Percentiles rank a stretch among this genome's conserved stretches.
Evolutionary conservation across 2,888 invertebrate species (phyloP).

Genomic region (Eilema sororculum): DNA sequence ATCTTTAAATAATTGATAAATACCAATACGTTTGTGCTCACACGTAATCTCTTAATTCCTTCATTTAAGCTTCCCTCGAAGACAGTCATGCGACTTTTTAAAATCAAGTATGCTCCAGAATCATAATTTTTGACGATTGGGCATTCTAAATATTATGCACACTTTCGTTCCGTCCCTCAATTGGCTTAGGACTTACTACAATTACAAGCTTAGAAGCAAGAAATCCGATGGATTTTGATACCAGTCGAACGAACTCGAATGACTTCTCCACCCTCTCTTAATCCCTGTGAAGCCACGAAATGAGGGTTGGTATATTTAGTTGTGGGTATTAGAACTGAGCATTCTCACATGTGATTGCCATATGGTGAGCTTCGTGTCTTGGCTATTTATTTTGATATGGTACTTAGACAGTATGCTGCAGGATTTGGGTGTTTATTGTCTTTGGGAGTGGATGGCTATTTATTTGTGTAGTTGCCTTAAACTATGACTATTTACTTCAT

Average conservation of each 20-base stretch:
- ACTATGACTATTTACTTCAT: neutral
- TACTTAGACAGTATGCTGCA: neutral
- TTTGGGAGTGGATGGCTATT: neutral
- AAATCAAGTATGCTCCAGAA: no score
- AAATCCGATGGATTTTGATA: neutral
- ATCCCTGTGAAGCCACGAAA: neutral
- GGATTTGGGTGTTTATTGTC: neutral
- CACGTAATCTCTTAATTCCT: no score
- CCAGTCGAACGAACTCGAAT: neutral
- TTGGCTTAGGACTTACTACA: no score
- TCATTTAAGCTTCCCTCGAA: no score
- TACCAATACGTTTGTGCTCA: no score
- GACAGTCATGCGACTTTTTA: no score
- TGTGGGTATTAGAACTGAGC: neutral
- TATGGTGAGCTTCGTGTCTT: slow-evolving; percentile 8
- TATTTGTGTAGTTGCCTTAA: neutral
- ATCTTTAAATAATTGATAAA: no score
- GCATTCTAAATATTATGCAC: no score
- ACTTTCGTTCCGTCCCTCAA: no score
- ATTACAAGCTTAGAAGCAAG: neutral
- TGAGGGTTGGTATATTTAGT: slow-evolving; percentile 1
- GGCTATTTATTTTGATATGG: slow-evolving; percentile 1
- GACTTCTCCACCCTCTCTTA: neutral
- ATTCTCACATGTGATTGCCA: neutral
- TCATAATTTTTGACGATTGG: neutral